phyloP scores from a whole-genome alignment of 2,113 vertebrate genomes.

The Verasper variegatus region DNA sequence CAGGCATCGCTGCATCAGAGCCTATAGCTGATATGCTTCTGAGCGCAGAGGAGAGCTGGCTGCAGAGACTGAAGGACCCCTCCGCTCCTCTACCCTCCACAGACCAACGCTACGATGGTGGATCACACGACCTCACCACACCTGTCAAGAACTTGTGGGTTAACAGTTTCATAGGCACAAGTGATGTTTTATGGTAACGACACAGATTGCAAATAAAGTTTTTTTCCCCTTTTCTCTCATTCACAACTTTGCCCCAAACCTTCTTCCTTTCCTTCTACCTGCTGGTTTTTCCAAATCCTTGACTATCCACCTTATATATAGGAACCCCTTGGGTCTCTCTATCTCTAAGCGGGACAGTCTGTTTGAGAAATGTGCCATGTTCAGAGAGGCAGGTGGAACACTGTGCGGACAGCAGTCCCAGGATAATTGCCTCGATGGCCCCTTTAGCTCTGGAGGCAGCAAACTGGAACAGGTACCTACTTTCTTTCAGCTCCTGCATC shows the following conservation, averaged over 20 bases:
- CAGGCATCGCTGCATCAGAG: conserved; percentile 89
- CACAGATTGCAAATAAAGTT: not conserved
- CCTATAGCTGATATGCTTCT: conserved; percentile 88
- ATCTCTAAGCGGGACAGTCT: conserved; percentile 95
- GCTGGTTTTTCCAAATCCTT: not conserved
- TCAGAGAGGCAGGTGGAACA: conserved; percentile 86
- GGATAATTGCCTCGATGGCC: conserved; percentile 83
- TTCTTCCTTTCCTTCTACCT: not conserved
- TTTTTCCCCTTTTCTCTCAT: not conserved
- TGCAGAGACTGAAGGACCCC: conserved; percentile 82
- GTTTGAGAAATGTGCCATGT: conserved; percentile 94
- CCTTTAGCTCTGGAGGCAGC: conserved; percentile 60
- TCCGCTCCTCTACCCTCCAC: conserved; percentile 71
- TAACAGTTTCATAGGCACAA: not conserved
- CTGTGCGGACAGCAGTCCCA: conserved; percentile 84
- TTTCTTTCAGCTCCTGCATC: not conserved
- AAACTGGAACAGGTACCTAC: conserved; percentile 90
- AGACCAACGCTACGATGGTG: conserved; percentile 87
- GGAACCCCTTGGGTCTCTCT: conserved; percentile 86
- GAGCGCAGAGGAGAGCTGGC: conserved; percentile 88
- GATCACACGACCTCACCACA: conserved; percentile 80
- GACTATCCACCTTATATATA: conserved; percentile 58
- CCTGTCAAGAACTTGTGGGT: conserved; percentile 89
- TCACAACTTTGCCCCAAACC: not conserved
- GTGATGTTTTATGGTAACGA: not conserved